A percentile compares a stretch with the other conserved stretches of the same genome.
phyloP scores from a whole-genome alignment of 2,888 invertebrate species.

The Biston stratarius region DNA sequence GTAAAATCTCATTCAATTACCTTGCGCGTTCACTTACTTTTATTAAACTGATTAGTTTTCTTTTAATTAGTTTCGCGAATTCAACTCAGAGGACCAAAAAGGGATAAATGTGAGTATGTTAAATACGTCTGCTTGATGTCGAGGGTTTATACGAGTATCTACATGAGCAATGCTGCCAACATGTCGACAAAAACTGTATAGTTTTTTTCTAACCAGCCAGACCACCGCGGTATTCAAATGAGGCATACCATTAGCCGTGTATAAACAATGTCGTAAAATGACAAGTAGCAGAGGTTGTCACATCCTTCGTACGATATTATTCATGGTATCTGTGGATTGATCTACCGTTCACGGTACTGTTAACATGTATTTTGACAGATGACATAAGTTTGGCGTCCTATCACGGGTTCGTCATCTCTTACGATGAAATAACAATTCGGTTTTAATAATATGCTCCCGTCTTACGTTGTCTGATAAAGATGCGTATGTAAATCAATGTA shows the following conservation, averaged over 20 bases:
- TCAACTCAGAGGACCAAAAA: slow-evolving; percentile 16
- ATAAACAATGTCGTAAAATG: slow-evolving; percentile 83
- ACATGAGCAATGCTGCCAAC: slow-evolving; percentile 43
- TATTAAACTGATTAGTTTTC: slow-evolving; percentile 72
- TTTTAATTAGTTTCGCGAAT: slow-evolving; percentile 49
- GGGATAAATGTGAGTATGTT: slow-evolving; percentile 14
- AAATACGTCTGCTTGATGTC: slow-evolving; percentile 20
- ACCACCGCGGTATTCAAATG: slow-evolving; percentile 83
- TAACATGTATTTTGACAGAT: slow-evolving; percentile 86
- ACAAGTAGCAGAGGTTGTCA: slow-evolving; percentile 78
- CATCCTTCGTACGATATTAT: slow-evolving; percentile 60
- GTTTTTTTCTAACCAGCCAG: slow-evolving; percentile 66
- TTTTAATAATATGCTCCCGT: slow-evolving; percentile 84
- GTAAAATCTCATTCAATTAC: slow-evolving; percentile 82
- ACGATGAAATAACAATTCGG: slow-evolving; percentile 81
- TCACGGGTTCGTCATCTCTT: slow-evolving; percentile 74
- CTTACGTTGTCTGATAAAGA: slow-evolving; percentile 78
- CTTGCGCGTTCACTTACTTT: slow-evolving; percentile 64
- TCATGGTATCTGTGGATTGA: slow-evolving; percentile 41
- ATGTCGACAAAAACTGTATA: slow-evolving; percentile 56
- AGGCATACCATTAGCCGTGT: slow-evolving; percentile 78
- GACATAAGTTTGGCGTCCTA: slow-evolving; percentile 84
- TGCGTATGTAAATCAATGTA: slow-evolving; percentile 74
- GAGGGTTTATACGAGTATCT: slow-evolving; percentile 30
- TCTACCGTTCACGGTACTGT: slow-evolving; percentile 67